phyloP scores from a whole-genome alignment of 2,797 vertebrate species.

The Botia kubotai region DNA sequence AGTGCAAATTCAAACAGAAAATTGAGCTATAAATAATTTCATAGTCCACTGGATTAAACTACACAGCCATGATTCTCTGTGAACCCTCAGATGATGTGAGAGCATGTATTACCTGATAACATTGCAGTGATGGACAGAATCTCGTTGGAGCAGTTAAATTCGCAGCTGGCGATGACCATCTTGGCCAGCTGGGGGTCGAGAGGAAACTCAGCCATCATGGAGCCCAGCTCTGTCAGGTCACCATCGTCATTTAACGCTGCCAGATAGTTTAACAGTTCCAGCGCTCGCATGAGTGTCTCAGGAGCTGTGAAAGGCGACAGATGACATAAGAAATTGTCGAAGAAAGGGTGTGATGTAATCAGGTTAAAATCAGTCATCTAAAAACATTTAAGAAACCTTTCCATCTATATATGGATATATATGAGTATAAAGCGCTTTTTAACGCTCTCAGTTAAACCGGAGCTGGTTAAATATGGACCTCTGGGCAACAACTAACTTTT shows the following conservation, averaged over 20 bases:
- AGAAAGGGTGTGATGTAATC: no score
- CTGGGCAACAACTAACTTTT: conserved; percentile 35
- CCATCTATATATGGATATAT: neutral
- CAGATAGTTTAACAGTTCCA: conserved; percentile 97
- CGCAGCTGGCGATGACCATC: conserved; percentile 99
- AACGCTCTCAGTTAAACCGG: no score
- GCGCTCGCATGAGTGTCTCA: conserved; percentile 97
- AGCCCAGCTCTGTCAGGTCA: conserved; percentile 97
- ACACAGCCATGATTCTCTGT: neutral
- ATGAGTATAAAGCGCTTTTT: no score
- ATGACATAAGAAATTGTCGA: no score
- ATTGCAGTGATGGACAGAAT: conserved; percentile 99
- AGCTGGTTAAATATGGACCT: no score
- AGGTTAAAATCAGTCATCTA: neutral
- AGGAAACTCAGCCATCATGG: conserved; percentile 99
- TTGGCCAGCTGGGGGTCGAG: conserved; percentile 98
- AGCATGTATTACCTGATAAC: conserved; percentile 97
- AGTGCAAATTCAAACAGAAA: neutral
- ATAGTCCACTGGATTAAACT: neutral
- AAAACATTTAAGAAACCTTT: neutral
- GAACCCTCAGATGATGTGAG: conserved; percentile 44
- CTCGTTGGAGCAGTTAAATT: conserved; percentile 99
- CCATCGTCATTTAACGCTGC: conserved; percentile 98
- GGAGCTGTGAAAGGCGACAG: conserved; percentile 80
- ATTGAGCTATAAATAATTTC: conserved; percentile 18